Evolutionary conservation across 2,888 invertebrate species (phyloP), one percentile per base, ranked within the genome.

Genomic region (Trisateles emortualis): DNA sequence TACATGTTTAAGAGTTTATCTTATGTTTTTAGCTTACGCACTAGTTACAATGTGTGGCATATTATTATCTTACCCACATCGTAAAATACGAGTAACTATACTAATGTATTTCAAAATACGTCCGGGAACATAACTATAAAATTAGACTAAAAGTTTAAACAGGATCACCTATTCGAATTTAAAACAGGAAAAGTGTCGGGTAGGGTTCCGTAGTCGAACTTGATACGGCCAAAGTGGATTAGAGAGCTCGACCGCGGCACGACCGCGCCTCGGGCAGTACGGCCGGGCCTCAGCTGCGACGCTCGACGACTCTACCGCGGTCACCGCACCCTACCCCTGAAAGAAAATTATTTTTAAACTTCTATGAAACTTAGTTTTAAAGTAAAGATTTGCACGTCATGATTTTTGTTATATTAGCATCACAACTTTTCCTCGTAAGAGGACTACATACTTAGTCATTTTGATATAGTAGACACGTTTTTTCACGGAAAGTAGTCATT

Each of bases 131-230:
- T 56, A 87, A 87, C 83, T 87, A 84, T 74, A 69, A 86, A 88
- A 88, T 88, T 85, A 82, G 78, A 84, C 80, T 81, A 73, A 80
- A 88, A 91, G 81, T 91, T 89, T 81, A 85, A 90, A 90, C 82
- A 81, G 84, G 88, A 89, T 90, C 89, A 86, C 86, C 83, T 83
- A 83, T 84, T 76, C 80, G 76, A 83, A 88, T 92, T 90, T 89
- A 87, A 90, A 90, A 86, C 83, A 83, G 86, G 78, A 85, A 87
- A 89, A 88, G 86, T 88, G 81, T 76, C 65, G 64, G 68, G 68
- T 73, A 63, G 70, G 66, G 74, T 68, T 64, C 61, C 58, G 64
- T 40, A 36, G 32, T 36, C 5, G 57, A 65, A 60, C 72, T 56
- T 56, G 56, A 61, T 59, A 59, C 52, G 59, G 74, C 69, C 72